phyloP scores from a whole-genome alignment of 2,797 vertebrate genomes.

The Saxicola maurus region DNA sequence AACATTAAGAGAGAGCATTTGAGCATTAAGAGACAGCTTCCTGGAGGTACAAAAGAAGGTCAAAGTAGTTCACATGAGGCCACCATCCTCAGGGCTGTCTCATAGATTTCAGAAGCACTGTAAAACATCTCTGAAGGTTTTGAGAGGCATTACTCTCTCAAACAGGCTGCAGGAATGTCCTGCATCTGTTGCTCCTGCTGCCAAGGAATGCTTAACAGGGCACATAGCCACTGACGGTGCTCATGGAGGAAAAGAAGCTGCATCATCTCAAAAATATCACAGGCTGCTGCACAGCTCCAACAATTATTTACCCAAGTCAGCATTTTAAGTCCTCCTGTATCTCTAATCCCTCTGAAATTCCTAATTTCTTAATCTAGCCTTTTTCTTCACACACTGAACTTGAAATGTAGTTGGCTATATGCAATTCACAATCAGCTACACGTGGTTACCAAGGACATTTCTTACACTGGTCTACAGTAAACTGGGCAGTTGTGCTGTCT shows the following conservation, averaged over 20 bases:
- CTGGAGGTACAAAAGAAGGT: slow-evolving; percentile 9
- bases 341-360: background rate
- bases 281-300: background rate
- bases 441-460: background rate
- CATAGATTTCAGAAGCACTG: background rate
- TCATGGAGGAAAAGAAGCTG: background rate
- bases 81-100: background rate
- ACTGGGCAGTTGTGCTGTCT: background rate
- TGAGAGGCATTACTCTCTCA: background rate
- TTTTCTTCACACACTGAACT: background rate
- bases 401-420: background rate
- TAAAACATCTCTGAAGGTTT: slow-evolving; percentile 18
- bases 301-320: background rate
- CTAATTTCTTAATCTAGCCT: background rate
- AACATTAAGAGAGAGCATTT: background rate
- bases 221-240: background rate
- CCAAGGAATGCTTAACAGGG: slow-evolving; percentile 37
- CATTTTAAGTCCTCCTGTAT: background rate
- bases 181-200: slow-evolving; percentile 37
- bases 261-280: background rate
- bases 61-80: slow-evolving; percentile 1
- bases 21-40: background rate
- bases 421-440: background rate
- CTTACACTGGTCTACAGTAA: background rate
- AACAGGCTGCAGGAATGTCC: slow-evolving; percentile 20